Evolutionary conservation across 1,140 invertebrate genomes (phyloP).

Genomic region (honey bee (Apis mellifera)): DNA sequence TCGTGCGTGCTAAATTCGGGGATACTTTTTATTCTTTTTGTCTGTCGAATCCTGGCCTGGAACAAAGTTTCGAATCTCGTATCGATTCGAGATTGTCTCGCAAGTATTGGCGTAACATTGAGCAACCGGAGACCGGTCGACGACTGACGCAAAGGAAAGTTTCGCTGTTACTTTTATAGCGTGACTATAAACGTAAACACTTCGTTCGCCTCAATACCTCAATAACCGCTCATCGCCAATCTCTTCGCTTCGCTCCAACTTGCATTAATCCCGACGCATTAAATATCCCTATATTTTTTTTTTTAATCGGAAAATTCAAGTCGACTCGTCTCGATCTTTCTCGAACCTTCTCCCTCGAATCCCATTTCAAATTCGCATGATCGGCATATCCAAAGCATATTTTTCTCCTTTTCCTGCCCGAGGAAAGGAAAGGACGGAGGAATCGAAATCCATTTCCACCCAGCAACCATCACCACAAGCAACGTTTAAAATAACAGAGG

Average conservation of each 20-base stretch:
- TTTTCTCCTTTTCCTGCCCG: no score
- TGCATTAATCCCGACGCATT: not conserved
- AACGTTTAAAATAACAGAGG: conserved; percentile 4
- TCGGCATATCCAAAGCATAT: no score
- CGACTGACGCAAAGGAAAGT: conserved; percentile 21
- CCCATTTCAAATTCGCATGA: no score
- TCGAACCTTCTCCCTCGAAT: no score
- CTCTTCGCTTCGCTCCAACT: no score
- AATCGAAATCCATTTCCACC: no score
- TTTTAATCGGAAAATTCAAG: no score
- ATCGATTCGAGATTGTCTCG: not conserved
- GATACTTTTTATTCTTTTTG: not conserved
- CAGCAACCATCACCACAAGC: not conserved
- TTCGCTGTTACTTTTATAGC: conserved; percentile 19
- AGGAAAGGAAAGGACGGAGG: no score
- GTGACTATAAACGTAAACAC: conserved; percentile 19
- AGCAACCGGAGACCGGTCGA: not conserved
- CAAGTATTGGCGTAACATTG: not conserved
- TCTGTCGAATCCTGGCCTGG: not conserved
- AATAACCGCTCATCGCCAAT: not conserved
- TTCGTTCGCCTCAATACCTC: not conserved
- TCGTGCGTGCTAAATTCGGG: not conserved
- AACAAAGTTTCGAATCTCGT: not conserved
- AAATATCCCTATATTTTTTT: not conserved
- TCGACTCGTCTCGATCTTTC: no score